These are phyloP conservation scores for Hesperia comma DNA, from an alignment of 2,888 invertebrate genomes.

Conservation along the genomic window DNA sequence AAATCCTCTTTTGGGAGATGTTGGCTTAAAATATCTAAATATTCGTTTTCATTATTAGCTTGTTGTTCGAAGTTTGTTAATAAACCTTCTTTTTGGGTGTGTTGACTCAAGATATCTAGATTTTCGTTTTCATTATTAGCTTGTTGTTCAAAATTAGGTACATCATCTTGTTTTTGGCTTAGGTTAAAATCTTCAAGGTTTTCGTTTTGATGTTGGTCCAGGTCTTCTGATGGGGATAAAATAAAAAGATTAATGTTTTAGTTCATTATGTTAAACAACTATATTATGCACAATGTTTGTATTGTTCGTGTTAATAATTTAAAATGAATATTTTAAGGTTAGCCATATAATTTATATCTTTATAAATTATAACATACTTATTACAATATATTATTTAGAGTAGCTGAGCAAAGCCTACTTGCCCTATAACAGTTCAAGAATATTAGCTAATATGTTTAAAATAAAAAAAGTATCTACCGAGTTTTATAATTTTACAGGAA, in stretches of 20 bases:
- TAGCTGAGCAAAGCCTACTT: no score
- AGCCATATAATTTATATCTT: no score
- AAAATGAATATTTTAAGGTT: no score
- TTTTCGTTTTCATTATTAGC: background rate
- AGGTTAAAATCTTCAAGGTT: slow-evolving; percentile 5
- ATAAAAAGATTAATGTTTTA: slow-evolving; percentile 4
- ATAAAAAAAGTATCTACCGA: no score
- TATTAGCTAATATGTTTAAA: no score
- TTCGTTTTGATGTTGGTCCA: slow-evolving; percentile 40
- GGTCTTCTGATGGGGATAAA: slow-evolving; percentile 33
- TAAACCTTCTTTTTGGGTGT: slow-evolving; percentile 20
- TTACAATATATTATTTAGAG: no score
- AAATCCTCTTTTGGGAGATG: slow-evolving; percentile 20
- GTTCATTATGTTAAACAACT: no score
- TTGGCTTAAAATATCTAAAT: slow-evolving; percentile 18
- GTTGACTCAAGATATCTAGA: slow-evolving; percentile 17
- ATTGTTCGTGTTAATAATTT: no score
- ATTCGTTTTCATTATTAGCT: background rate
- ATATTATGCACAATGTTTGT: no score
- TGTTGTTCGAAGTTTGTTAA: slow-evolving; percentile 28
- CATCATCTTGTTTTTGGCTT: background rate
- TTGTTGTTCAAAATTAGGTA: slow-evolving; percentile 5
- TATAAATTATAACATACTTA: no score
- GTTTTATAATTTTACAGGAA: no score
- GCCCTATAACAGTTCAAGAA: no score